These are phyloP conservation scores for Hippocampus abdominalis DNA, from an alignment of 2,113 vertebrate genomes.

Conservation along the genomic window DNA sequence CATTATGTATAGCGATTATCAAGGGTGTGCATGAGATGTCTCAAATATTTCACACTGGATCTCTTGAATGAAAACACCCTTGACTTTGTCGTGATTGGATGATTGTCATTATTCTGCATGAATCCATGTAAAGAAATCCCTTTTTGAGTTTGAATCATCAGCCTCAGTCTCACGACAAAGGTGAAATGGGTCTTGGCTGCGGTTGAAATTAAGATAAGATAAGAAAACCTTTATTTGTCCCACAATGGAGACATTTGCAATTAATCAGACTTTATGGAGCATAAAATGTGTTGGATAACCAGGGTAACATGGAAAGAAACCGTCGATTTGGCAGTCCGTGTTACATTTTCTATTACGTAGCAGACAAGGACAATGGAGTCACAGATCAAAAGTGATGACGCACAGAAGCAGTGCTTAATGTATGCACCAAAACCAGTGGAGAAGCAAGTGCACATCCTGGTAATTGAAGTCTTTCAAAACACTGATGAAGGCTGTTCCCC, in stretches of 20 bases:
- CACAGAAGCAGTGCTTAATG: constrained; percentile 33
- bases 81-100: not conserved
- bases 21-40: too few species aligned
- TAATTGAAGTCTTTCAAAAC: constrained; percentile 27
- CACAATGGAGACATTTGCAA: too few species aligned
- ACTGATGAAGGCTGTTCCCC: constrained; percentile 8
- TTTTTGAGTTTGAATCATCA: not conserved
- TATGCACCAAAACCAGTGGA: constrained; percentile 13
- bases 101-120: not conserved
- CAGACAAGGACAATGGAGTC: constrained; percentile 34
- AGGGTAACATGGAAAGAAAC: constrained; percentile 14
- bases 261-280: constrained; percentile 19
- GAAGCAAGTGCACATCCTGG: constrained; percentile 8
- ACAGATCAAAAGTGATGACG: constrained; percentile 37
- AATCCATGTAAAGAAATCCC: not conserved
- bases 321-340: constrained; percentile 22
- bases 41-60: too few species aligned
- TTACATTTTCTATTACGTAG: constrained; percentile 22
- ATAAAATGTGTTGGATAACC: constrained; percentile 32
- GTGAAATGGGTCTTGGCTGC: constrained; percentile 20
- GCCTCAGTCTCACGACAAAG: constrained; percentile 1
- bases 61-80: too few species aligned
- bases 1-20: too few species aligned
- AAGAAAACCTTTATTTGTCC: too few species aligned
- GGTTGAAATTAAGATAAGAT: not conserved